These are phyloP conservation scores for Drosophila murphyi DNA, from an alignment of 1,140 invertebrate species.

Conservation along the genomic window DNA sequence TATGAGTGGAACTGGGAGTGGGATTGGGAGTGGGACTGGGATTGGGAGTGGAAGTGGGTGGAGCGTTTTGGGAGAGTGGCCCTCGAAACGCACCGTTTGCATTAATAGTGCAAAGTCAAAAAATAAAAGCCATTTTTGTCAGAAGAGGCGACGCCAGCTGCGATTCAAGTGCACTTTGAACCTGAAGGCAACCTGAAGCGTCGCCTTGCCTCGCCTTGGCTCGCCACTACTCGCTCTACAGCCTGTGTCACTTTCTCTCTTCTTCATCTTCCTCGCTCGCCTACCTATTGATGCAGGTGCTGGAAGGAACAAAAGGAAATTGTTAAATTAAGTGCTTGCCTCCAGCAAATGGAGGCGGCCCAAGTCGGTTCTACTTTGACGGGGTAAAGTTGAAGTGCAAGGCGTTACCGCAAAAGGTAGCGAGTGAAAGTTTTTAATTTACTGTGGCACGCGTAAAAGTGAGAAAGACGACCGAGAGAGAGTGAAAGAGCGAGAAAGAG, in stretches of 20 bases:
- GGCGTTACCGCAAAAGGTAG: conserved; percentile 29
- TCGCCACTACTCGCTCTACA: conserved; percentile 10
- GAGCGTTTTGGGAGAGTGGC: conserved; percentile 23
- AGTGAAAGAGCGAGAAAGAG: background rate
- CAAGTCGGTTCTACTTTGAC: background rate
- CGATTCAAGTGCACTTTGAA: conserved; percentile 73
- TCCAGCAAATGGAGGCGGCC: conserved; percentile 32
- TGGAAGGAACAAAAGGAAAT: conserved; percentile 64
- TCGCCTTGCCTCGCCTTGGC: conserved; percentile 20
- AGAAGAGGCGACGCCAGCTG: conserved; percentile 43
- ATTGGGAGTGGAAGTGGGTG: background rate
- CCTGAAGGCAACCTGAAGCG: conserved; percentile 67
- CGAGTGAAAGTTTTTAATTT: conserved; percentile 68
- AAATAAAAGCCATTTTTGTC: conserved; percentile 61
- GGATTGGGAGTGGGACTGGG: background rate
- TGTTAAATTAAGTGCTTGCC: conserved; percentile 74
- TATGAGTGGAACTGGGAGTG: background rate
- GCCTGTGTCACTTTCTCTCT: conserved; percentile 5
- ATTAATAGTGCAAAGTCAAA: conserved; percentile 68
- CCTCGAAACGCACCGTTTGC: conserved; percentile 68
- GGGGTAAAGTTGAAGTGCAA: conserved; percentile 57
- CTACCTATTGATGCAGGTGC: conserved; percentile 48
- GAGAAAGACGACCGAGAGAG: background rate
- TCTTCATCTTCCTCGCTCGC: background rate
- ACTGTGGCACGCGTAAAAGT: conserved; percentile 32